Conservation (phyloP, 2,888 invertebrate genomes). For the Morpho deidamia region DNA sequence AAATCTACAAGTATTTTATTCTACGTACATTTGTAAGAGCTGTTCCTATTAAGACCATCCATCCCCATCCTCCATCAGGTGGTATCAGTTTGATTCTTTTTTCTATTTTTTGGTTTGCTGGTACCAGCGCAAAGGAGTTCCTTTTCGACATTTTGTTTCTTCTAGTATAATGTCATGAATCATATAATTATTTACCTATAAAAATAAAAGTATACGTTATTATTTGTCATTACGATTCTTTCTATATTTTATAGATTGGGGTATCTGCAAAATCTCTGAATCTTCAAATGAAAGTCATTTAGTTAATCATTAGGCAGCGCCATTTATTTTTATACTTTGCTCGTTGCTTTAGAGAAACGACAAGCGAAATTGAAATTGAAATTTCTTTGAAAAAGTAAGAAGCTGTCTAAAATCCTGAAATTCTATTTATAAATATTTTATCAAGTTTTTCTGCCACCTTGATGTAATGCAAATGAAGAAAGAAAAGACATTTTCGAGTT, state of each 20-base stretch:
- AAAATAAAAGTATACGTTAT: background rate
- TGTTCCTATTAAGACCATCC: slow-evolving; percentile 83
- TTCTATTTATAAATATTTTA: too few relatives aligned
- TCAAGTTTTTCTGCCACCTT: too few relatives aligned
- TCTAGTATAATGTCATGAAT: background rate
- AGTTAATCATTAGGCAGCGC: too few relatives aligned
- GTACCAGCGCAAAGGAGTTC: slow-evolving; percentile 34
- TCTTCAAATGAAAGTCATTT: background rate
- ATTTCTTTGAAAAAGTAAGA: too few relatives aligned
- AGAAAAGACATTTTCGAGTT: too few relatives aligned
- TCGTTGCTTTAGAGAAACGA: too few relatives aligned
- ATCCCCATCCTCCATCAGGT: slow-evolving; percentile 87
- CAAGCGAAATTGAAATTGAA: too few relatives aligned
- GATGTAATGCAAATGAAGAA: too few relatives aligned
- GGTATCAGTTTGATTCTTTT: slow-evolving; percentile 61
- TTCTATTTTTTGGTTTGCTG: slow-evolving; percentile 48
- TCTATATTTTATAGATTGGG: background rate
- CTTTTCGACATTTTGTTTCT: slow-evolving; percentile 37
- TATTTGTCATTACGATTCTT: background rate
- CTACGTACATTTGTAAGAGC: slow-evolving; percentile 82
- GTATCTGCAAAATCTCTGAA: background rate
- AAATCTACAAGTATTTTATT: background rate
- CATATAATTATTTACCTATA: slow-evolving; percentile 2
- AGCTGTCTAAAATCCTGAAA: too few relatives aligned
- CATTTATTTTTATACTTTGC: too few relatives aligned